A percentile compares a stretch with the other conserved stretches of the same genome.
phyloP scores from a whole-genome alignment of 2,797 vertebrate species.

The Xiphorhynchus erythropygius region DNA sequence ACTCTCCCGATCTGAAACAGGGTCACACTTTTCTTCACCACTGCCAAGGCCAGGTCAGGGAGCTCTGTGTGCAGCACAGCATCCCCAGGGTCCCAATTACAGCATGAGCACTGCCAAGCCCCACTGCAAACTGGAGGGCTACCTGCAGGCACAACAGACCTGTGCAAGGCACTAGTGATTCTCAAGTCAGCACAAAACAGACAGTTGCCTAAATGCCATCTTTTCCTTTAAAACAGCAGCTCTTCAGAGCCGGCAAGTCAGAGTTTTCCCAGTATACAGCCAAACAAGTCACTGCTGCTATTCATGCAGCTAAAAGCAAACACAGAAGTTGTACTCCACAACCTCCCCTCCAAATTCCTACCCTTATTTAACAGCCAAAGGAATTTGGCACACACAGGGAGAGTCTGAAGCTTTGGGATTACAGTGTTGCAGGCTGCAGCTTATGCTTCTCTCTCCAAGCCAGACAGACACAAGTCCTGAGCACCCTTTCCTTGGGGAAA shows the following conservation, averaged over 20 bases:
- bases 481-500: background rate
- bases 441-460: background rate
- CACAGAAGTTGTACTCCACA: background rate
- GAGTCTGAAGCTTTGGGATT: constrained; percentile 30
- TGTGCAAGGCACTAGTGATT: background rate
- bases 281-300: constrained; percentile 32
- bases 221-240: background rate
- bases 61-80: background rate
- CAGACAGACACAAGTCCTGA: background rate
- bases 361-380: constrained; percentile 30
- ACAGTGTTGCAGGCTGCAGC: background rate
- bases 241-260: background rate
- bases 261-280: background rate
- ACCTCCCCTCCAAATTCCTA: constrained; percentile 24
- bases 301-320: constrained; percentile 40
- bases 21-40: background rate
- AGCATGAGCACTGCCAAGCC: background rate
- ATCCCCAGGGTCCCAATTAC: background rate
- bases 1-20: background rate
- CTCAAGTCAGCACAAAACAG: background rate
- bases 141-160: background rate
- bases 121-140: background rate
- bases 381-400: constrained; percentile 15
- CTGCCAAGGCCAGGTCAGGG: background rate
- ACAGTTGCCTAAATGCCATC: background rate